These are phyloP conservation scores for Amphipoea lucens DNA, from an alignment of 2,888 invertebrate genomes.

Conservation along the genomic window DNA sequence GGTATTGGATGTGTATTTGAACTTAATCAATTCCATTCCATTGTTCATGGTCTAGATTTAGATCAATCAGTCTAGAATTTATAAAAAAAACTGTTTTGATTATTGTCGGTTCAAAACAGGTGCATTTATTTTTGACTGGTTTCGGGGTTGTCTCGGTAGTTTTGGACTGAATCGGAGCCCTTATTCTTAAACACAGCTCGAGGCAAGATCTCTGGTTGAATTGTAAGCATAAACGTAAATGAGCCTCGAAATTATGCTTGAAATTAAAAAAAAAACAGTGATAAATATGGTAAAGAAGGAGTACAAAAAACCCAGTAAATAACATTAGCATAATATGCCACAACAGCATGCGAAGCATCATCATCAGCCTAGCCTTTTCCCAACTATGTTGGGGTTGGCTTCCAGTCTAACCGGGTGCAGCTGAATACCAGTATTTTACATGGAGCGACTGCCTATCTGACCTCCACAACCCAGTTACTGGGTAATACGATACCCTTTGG, in stretches of 20 bases:
- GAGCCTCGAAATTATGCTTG: too few relatives aligned
- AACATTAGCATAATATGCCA: background rate
- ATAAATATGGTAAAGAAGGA: background rate
- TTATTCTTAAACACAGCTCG: background rate
- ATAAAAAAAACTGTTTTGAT: background rate
- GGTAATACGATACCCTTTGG: too few relatives aligned
- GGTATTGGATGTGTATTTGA: slow-evolving; percentile 11
- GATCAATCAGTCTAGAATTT: background rate
- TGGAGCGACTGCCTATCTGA: too few relatives aligned
- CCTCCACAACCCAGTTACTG: too few relatives aligned
- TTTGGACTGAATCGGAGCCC: background rate
- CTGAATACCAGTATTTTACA: too few relatives aligned
- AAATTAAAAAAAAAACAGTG: too few relatives aligned
- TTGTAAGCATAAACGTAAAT: background rate
- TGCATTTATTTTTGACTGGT: background rate
- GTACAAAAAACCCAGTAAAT: background rate
- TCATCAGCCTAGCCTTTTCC: too few relatives aligned
- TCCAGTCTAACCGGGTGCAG: too few relatives aligned
- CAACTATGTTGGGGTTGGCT: too few relatives aligned
- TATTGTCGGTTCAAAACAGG: background rate
- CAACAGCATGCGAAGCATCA: background rate
- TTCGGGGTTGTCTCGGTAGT: background rate
- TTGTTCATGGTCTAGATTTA: background rate
- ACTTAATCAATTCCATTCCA: background rate
- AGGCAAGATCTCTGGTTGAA: background rate